Base-by-base conservation (phyloP, 2,888 invertebrate genomes). In the Macrosiphum euphorbiae region DNA sequence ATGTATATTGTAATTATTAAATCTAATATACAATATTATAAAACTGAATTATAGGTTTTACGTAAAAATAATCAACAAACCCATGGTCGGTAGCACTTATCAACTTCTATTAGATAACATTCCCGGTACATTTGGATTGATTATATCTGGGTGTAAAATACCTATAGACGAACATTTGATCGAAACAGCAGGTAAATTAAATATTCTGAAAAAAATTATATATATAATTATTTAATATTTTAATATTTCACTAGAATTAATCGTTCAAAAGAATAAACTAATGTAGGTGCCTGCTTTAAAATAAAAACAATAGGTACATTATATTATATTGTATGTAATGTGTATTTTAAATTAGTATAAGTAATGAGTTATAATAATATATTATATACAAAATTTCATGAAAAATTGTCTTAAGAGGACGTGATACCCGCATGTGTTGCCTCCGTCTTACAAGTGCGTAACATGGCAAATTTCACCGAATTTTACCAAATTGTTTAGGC, bases 51-150 rank as follows among this genome's bases (percentile, higher is more conserved):
- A 52, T 26, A 92, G 61, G 1, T 92, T 92, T 20, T 61, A 87
- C 35, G 87, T 92, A 28, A 87, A 92, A 87, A 92, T 87, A 50
- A 67, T 92, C 58, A 4, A 92, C 61, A 92, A 92, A 67, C 86
- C 8, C 1, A 87, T 87, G 26, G 35, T 3, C 0, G 10, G 4
- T 8, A 1, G 26, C 10, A 26, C 47, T 16, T 84, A 88, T 44
- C 44, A 89, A 88, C 55, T 84, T 88, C 47, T 92, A 35, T 89
- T 89, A n/a, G 44, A 84, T 8, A 84, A 89, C 52, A 47, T 89
- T 47, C 7, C 78, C 2, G 88, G 88, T 1, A 58, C 44, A 10
- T 92, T 88, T 55, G 55, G 88, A 84, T 52, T 92, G 28, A 55
- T 89, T n/a, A n/a, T 55, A n/a, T 44, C 55, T 26, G 44, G 41